Evolutionary conservation across 1,140 invertebrate species (phyloP), one percentile per base, ranked within the genome.

Genomic region (Harlomillsia oculata): DNA sequence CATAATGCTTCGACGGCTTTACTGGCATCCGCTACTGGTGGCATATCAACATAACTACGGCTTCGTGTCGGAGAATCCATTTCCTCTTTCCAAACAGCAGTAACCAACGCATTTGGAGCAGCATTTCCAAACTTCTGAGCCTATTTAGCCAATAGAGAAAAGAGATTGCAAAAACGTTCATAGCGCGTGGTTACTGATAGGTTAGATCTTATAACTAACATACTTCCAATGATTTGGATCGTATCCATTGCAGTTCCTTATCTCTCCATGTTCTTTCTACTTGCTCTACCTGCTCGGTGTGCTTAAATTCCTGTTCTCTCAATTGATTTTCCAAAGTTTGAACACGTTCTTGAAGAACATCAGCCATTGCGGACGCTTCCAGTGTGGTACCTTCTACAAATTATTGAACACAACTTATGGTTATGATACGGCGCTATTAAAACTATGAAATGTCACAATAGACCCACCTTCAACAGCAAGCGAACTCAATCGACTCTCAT

Each of bases 381-480:
- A 59, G 23, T 20, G 57, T 59, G 25, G 43, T 59, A 4, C 57
- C 18, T 18, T 59, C 57, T 53, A 36, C 11, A 2, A 11, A 26
- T 3, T n/a, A 26, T 41, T 8, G 8, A 41, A 18, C 39, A 34
- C n/a, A n/a, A n/a, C n/a, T n/a, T n/a, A n/a, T n/a, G n/a, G n/a
- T n/a, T n/a, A n/a, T n/a, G n/a, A n/a, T n/a, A n/a, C n/a, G n/a
- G n/a, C n/a, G n/a, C n/a, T n/a, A n/a, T n/a, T n/a, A n/a, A n/a
- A n/a, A n/a, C n/a, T n/a, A n/a, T n/a, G n/a, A n/a, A n/a, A n/a
- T n/a, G n/a, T n/a, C n/a, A n/a, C n/a, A n/a, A n/a, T n/a, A n/a
- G n/a, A n/a, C n/a, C 37, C 50, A 49, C 53, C 59, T 53, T 61
- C 53, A 48, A 56, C 59, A 16, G 59, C 54, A 9, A 63, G 32